Conservation (phyloP, 2,888 invertebrate genomes). For the Galerucella nymphaeae region DNA sequence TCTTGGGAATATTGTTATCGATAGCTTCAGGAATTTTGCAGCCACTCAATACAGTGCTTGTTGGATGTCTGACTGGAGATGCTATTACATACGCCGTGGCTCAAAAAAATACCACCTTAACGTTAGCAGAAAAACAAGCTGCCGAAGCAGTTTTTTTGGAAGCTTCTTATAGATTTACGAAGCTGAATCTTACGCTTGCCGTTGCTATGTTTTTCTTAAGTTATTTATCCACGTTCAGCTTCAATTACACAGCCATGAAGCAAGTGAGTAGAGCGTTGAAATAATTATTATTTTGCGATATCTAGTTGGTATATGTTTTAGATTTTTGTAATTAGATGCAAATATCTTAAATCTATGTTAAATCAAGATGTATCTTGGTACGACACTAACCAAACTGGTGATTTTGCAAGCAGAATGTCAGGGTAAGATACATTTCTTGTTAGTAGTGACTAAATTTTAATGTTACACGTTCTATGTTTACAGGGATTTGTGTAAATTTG, state of each 20-base stretch:
- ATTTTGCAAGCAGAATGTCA: conserved; percentile 79
- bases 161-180: conserved; percentile 51
- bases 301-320: conserved; percentile 53
- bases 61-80: conserved; percentile 73
- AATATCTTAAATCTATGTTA: conserved; percentile 74
- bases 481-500: conserved; percentile 79
- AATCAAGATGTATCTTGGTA: conserved; percentile 83
- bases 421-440: conserved; percentile 68
- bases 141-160: conserved; percentile 65
- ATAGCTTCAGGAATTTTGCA: conserved; percentile 72
- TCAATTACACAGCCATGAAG: conserved; percentile 78
- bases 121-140: conserved; percentile 49
- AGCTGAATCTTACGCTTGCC: conserved; percentile 71
- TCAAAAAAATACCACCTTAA: conserved; percentile 21
- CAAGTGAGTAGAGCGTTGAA: conserved; percentile 68
- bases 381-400: conserved; percentile 77
- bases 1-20: conserved; percentile 69
- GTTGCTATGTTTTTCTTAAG: conserved; percentile 70
- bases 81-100: conserved; percentile 65
- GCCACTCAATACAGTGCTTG: conserved; percentile 76
- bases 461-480: conserved; percentile 19
- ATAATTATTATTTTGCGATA: background rate
- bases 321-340: conserved; percentile 73
- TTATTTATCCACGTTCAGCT: conserved; percentile 74
- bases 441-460: background rate